Percentiles rank a stretch among this genome's conserved stretches.
These are phyloP conservation scores for Onychostoma macrolepis DNA, from an alignment of 2,113 vertebrate species.

Conservation along the genomic window DNA sequence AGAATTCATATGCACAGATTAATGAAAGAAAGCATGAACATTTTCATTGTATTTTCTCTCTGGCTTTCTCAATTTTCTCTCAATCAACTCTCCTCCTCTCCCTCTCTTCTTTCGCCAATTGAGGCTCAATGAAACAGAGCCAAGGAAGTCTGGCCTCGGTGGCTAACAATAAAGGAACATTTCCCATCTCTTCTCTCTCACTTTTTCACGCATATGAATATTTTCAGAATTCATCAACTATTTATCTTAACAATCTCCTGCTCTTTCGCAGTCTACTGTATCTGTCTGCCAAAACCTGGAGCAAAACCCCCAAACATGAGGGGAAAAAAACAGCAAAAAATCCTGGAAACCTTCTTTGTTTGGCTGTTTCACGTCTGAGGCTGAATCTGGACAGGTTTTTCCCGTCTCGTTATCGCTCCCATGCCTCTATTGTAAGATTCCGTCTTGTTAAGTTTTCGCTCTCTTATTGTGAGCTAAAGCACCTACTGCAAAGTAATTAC, in stretches of 20 bases:
- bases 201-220: conserved; percentile 40
- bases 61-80: conserved; percentile 1
- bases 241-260: conserved; percentile 43
- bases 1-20: neutral
- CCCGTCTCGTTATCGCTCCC: conserved; percentile 31
- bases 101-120: neutral
- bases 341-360: conserved; percentile 38
- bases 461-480: conserved; percentile 36
- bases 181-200: conserved; percentile 16
- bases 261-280: neutral
- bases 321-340: neutral
- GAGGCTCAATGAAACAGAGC: conserved; percentile 22
- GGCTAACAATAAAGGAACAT: conserved; percentile 38
- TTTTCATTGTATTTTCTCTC: neutral
- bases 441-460: conserved; percentile 9
- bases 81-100: neutral
- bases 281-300: conserved; percentile 13
- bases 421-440: conserved; percentile 14
- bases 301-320: neutral
- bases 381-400: conserved; percentile 24
- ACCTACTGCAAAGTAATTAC: conserved; percentile 41
- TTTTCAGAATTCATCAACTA: conserved; percentile 50
- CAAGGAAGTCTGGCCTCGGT: conserved; percentile 17
- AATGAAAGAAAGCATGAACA: neutral
- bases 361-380: conserved; percentile 14